Base-by-base conservation (phyloP, 2,888 invertebrate species). In the Lepidochrysops patricia region DNA sequence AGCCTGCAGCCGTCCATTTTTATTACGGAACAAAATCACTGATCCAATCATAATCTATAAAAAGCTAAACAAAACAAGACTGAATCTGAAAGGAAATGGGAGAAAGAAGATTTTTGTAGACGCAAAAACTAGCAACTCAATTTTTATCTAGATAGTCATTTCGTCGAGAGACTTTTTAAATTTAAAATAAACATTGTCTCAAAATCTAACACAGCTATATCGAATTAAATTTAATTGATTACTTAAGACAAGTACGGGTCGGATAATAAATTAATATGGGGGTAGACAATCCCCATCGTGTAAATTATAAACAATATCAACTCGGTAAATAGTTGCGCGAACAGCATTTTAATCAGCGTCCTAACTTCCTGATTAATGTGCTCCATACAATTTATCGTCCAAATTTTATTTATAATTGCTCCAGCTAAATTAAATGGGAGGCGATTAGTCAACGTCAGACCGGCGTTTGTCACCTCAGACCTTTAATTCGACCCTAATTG, bases 311-410 rank as follows among this genome's bases (percentile, higher is more conserved):
- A 89, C 88, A 81, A 82, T 84, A 86, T 86, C 82, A 85, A 84
- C 82, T 83, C 79, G 72, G 76, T 79, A 73, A 89, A 89, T 90
- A 90, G 89, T 90, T 89, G 72, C 78, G 73, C 76, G 82, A 87
- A 89, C 87, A 83, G 86, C 81, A 84, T 90, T 90, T 90, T 90
- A 90, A 90, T 90, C 90, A 90, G 89, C 87, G 90, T 90, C 90
- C 81, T 82, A 90, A 90, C 86, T 90, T 90, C 88, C 89, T 90
- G 90, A 90, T 90, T 89, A 89, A 90, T 89, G 88, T 79, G 74
- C 82, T 75, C 81, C 67, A 76, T 76, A 76, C 78, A 88, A 88
- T 88, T 89, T 89, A 89, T 87, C 79, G 89, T 79, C 76, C 77
- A 88, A 89, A 88, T 88, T 89, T 89, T 89, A 88, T 88, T 88